Conservation (phyloP, 1,140 invertebrate species). For the Caerostris darwini region DNA sequence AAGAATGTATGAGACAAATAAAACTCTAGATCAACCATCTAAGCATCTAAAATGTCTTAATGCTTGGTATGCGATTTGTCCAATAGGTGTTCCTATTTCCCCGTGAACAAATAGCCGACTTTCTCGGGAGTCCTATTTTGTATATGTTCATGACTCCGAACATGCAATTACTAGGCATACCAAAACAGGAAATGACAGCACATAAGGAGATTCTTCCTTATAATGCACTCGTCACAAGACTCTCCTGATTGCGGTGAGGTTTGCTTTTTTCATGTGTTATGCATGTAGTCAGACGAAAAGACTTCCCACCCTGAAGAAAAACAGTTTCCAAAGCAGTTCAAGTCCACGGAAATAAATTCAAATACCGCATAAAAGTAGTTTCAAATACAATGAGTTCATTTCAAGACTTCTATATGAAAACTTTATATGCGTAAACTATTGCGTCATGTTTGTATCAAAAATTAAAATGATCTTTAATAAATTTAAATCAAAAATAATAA, state of each 20-base stretch:
- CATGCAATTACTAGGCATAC: slow-evolving; percentile 7
- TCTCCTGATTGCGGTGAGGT: not conserved
- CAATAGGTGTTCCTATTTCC: not conserved
- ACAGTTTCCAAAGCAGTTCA: too few relatives aligned
- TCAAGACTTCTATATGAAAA: too few relatives aligned
- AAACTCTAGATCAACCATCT: not conserved
- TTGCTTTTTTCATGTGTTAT: not conserved
- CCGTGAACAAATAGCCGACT: not conserved
- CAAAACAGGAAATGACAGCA: slow-evolving; percentile 31
- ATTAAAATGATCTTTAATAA: too few relatives aligned
- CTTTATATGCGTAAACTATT: too few relatives aligned
- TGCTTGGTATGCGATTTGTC: not conserved
- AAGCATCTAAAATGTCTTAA: not conserved
- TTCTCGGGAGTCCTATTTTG: not conserved
- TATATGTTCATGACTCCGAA: not conserved
- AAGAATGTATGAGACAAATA: too few relatives aligned
- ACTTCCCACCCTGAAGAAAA: too few relatives aligned
- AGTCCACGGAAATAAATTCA: too few relatives aligned
- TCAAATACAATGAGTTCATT: too few relatives aligned
- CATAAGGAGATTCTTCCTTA: slow-evolving; percentile 13
- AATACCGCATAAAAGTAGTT: too few relatives aligned
- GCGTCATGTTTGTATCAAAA: too few relatives aligned
- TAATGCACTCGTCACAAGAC: not conserved
- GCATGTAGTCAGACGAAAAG: not conserved
- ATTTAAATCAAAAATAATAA: too few relatives aligned